Evolutionary conservation across 2,888 invertebrate species (phyloP), one percentile per base, ranked within the genome.

Genomic region (Piscicola geometra): DNA sequence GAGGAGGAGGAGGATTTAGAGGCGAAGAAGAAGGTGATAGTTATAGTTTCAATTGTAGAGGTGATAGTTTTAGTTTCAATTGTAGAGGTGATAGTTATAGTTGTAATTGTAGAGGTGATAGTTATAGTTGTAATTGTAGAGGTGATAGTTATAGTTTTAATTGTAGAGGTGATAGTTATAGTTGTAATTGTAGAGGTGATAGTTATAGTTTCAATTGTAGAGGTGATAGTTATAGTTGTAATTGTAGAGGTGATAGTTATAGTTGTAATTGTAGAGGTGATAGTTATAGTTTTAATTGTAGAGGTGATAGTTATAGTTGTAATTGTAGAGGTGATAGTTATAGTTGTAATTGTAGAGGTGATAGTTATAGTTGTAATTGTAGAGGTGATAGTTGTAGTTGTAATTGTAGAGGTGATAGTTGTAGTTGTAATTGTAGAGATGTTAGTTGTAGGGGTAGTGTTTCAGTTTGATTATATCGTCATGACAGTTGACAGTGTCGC

Each of bases 81-180:
- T 32, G 1, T 33, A 35, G 35, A 33, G 69, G 35, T 69, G 69
- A 69, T 33, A 35, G 36, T 69, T 32, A 33, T 69, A 35, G 36
- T 1, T 32, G 35, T 33, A 1, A 69, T 69, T 32, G 36, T 69
- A n/a, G 36, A 33, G 69, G 36, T 69, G 69, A 69, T 69, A 35
- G 35, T 69, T 32, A 69, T 69, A 35, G 35, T 69, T 32, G 35
- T 69, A 35, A 69, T 69, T 32, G 36, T 69, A 35, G 36, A 33
- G 69, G 36, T 69, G 69, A 33, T 69, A 35, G 35, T 69, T 32
- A 69, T 69, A 35, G 35, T 68, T 9, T 9, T 41, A 15, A 41
- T 41, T 5, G 41, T 41, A 5, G 41, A 9, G 41, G 15, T 41
- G 41, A 41, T 41, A 15, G 15, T 15, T 5, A 41, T 41, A 15